These are phyloP conservation scores for Scaptodrosophila lebanonensis DNA, from an alignment of 1,140 invertebrate species.

Conservation along the genomic window DNA sequence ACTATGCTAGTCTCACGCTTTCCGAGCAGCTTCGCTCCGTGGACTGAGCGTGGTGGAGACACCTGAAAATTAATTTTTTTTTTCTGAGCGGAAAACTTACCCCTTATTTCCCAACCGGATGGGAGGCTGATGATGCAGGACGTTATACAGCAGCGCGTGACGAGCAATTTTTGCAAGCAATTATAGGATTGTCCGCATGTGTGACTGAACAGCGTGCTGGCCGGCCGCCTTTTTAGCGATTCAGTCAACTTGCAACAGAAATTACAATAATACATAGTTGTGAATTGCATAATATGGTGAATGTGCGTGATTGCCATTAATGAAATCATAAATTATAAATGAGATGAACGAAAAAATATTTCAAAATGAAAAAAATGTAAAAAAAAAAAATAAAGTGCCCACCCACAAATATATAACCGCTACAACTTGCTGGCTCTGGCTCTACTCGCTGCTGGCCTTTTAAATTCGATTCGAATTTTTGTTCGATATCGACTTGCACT, in stretches of 20 bases:
- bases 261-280: constrained; percentile 62
- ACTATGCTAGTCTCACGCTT: too few relatives aligned
- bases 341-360: too few relatives aligned
- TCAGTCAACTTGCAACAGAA: constrained; percentile 70
- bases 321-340: too few relatives aligned
- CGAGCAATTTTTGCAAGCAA: constrained; percentile 21
- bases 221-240: constrained; percentile 54
- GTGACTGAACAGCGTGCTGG: constrained; percentile 46
- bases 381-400: constrained; percentile 33
- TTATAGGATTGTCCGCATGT: constrained; percentile 16
- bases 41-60: too few relatives aligned
- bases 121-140: too few relatives aligned
- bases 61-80: constrained; percentile 47
- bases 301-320: constrained; percentile 8
- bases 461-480: too few relatives aligned
- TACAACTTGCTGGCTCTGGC: constrained; percentile 26
- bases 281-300: constrained; percentile 30
- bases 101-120: too few relatives aligned
- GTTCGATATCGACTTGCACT: constrained; percentile 17
- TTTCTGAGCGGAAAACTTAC: constrained; percentile 46
- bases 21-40: not conserved
- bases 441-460: constrained; percentile 30
- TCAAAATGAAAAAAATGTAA: constrained; percentile 27
- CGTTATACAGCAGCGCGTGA: not conserved
- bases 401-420: constrained; percentile 31